Evolutionary conservation across 1,140 invertebrate genomes (phyloP).

Genomic region (Nymphalis io): DNA sequence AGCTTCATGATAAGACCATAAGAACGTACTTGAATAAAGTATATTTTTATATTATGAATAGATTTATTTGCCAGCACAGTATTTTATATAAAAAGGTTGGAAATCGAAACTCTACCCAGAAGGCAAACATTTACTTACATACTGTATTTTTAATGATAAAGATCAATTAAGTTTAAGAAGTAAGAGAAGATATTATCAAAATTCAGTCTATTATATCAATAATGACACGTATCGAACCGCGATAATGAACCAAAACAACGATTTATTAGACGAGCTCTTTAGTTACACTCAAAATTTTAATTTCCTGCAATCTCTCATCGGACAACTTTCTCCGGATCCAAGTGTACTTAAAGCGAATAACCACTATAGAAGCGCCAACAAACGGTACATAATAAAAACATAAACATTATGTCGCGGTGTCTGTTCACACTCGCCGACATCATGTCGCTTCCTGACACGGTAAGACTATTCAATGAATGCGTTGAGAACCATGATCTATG

Average conservation of each 20-base stretch:
- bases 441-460: no score
- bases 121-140: no score
- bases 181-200: background rate
- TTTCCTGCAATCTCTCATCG: slow-evolving; percentile 4
- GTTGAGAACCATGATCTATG: no score
- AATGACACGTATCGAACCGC: background rate
- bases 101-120: no score
- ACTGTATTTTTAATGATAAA: no score
- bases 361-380: background rate
- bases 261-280: background rate
- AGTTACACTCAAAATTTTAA: slow-evolving; percentile 3
- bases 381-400: slow-evolving; percentile 11
- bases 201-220: background rate
- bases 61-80: no score
- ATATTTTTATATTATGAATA: no score
- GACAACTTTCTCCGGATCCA: slow-evolving; percentile 2
- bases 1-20: no score
- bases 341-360: background rate
- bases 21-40: no score
- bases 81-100: no score
- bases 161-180: no score
- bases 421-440: background rate
- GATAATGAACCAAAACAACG: background rate
- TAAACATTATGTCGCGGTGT: background rate
- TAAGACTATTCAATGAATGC: no score